Evolutionary conservation across 2,797 vertebrate species (phyloP).

Genomic region (Paedocypris micromegethes): DNA sequence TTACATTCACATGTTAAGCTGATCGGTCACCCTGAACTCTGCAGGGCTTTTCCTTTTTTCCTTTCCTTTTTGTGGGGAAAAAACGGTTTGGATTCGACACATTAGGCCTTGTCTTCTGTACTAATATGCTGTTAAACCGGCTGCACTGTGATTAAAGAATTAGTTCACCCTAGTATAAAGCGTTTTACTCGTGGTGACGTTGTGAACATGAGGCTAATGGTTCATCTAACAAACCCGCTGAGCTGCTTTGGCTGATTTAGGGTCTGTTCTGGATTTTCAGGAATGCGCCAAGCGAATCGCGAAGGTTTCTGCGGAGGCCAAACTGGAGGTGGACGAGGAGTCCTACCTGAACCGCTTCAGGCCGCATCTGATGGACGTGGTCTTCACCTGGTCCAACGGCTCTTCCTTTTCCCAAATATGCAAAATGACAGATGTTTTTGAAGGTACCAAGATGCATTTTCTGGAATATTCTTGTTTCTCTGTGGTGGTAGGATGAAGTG

Average conservation of each 20-base stretch:
- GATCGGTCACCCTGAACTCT: constrained; percentile 14
- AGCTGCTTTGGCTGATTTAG: not conserved
- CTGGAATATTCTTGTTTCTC: no score
- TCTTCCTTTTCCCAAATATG: constrained; percentile 94
- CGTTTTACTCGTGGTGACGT: no score
- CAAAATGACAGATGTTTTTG: constrained; percentile 99
- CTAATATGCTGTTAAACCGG: no score
- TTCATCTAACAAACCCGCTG: no score
- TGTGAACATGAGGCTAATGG: no score
- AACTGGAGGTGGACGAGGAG: constrained; percentile 93
- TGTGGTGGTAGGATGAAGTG: no score
- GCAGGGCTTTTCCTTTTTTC: not conserved
- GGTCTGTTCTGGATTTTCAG: constrained; percentile 55
- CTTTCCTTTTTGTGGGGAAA: not conserved
- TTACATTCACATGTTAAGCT: not conserved
- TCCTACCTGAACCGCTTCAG: constrained; percentile 87
- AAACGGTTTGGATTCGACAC: no score
- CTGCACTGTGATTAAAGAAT: no score
- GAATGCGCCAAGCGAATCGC: constrained; percentile 96
- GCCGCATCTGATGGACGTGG: constrained; percentile 95
- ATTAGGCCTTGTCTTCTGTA: no score
- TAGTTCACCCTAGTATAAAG: no score
- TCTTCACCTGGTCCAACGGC: constrained; percentile 93
- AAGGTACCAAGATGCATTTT: constrained; percentile 69
- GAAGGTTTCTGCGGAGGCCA: constrained; percentile 94